A percentile compares a stretch with the other conserved stretches of the same genome.
Conservation (phyloP, 2,888 invertebrate genomes). For the Trichacis sp. region DNA sequence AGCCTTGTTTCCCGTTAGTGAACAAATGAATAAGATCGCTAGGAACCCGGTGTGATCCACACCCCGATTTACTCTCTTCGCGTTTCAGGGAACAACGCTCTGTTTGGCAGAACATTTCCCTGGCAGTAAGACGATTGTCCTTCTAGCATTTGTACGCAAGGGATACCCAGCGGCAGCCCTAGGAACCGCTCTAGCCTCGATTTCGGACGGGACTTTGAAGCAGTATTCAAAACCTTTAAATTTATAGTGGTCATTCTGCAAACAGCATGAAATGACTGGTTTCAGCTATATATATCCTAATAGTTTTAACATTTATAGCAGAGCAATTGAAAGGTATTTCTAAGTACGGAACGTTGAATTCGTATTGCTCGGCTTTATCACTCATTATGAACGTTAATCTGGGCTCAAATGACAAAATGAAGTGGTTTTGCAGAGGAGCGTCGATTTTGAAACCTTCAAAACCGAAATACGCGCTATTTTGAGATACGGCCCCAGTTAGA, state of each 20-base stretch:
- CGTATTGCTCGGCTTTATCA: slow-evolving; percentile 20
- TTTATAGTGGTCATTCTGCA: no score
- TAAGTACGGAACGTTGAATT: slow-evolving; percentile 22
- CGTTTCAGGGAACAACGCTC: no score
- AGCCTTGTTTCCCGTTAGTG: no score
- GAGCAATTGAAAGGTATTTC: slow-evolving; percentile 5
- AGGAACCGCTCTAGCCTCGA: slow-evolving; percentile 9
- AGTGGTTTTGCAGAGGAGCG: slow-evolving; percentile 24
- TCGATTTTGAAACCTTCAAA: slow-evolving; percentile 23
- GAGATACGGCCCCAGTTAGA: slow-evolving; percentile 23
- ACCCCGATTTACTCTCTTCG: slow-evolving; percentile 7
- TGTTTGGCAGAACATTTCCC: slow-evolving; percentile 41
- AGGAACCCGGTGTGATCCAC: slow-evolving; percentile 41
- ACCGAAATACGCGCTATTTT: slow-evolving; percentile 47
- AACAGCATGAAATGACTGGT: no score
- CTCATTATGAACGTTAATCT: slow-evolving; percentile 12
- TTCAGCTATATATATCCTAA: no score
- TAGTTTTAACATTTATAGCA: not conserved
- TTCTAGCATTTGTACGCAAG: no score
- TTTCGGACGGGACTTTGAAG: not conserved
- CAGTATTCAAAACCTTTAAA: no score
- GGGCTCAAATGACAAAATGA: slow-evolving; percentile 5
- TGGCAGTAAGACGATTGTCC: slow-evolving; percentile 51
- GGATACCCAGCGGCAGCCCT: no score
- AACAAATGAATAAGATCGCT: not conserved